Conservation (phyloP, 2,888 invertebrate genomes). For the Chrysomela aeneicollis region DNA sequence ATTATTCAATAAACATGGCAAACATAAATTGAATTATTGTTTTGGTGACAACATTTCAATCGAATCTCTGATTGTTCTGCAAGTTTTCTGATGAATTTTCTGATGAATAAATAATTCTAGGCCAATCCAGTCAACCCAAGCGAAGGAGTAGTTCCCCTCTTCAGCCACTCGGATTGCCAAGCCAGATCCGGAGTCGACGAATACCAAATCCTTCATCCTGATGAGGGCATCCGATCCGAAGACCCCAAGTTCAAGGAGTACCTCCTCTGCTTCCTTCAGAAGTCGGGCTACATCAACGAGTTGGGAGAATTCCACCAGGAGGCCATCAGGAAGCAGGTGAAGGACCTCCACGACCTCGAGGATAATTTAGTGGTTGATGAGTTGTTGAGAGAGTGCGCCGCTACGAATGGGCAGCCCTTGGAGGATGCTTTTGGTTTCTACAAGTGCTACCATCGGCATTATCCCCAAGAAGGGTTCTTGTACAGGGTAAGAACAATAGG, state of each 20-base stretch:
- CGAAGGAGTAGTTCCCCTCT: neutral
- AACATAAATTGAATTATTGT: too few species aligned
- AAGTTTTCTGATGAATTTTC: too few species aligned
- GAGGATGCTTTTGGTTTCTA: constrained; percentile 13
- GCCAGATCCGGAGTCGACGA: neutral
- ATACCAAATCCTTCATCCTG: neutral
- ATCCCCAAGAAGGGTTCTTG: neutral
- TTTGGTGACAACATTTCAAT: too few species aligned
- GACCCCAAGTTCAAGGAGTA: constrained; percentile 19
- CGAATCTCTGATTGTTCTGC: too few species aligned
- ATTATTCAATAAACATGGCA: too few species aligned
- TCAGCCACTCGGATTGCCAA: constrained; percentile 5
- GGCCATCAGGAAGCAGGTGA: constrained; percentile 1
- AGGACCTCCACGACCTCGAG: neutral
- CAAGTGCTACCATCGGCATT: constrained; percentile 4
- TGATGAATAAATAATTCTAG: neutral
- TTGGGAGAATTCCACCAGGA: constrained; percentile 14
- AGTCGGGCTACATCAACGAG: constrained; percentile 15
- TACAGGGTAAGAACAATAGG: neutral
- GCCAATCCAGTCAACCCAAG: neutral
- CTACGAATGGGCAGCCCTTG: neutral
- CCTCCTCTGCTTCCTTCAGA: neutral
- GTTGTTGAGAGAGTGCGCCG: constrained; percentile 5
- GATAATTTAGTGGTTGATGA: neutral
- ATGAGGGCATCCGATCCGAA: neutral